Percentiles rank a stretch among this genome's conserved stretches.
These are phyloP conservation scores for Triplophysa tibetana DNA, from an alignment of 2,113 vertebrate genomes.

Conservation along the genomic window DNA sequence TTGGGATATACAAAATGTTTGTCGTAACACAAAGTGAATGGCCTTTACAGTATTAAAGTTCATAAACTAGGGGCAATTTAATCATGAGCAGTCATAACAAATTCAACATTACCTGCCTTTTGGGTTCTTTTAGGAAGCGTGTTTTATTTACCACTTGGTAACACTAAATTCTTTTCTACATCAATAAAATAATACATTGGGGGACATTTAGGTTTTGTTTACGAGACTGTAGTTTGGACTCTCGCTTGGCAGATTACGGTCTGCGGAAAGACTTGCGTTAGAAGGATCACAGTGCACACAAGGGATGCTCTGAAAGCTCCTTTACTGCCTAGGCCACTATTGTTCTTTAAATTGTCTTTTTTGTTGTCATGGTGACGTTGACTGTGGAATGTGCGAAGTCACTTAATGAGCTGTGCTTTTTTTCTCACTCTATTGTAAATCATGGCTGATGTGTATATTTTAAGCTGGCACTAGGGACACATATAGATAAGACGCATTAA, in stretches of 20 bases:
- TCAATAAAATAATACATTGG: not conserved
- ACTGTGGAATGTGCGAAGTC: constrained; percentile 36
- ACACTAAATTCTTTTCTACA: not conserved
- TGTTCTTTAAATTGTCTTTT: constrained; percentile 39
- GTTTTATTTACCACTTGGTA: not conserved
- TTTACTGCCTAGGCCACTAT: constrained; percentile 31
- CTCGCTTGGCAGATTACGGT: not conserved
- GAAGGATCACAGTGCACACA: constrained; percentile 25
- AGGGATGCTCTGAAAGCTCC: constrained; percentile 6
- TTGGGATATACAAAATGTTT: not conserved
- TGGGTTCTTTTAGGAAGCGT: too few relatives aligned
- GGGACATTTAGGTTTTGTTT: not conserved
- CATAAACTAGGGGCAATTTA: not conserved
- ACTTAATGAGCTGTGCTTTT: constrained; percentile 28
- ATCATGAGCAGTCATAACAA: not conserved
- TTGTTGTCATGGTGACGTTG: constrained; percentile 44
- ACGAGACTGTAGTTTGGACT: not conserved
- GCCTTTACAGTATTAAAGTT: too few relatives aligned
- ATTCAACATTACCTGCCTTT: not conserved
- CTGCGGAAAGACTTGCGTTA: constrained; percentile 8
- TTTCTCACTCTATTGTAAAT: constrained; percentile 22
- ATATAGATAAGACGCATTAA: constrained; percentile 34
- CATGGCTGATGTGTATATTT: constrained; percentile 17
- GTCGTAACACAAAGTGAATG: not conserved
- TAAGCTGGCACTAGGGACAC: constrained; percentile 11